phyloP scores from a whole-genome alignment of 2,797 vertebrate genomes.

The Anas acuta region DNA sequence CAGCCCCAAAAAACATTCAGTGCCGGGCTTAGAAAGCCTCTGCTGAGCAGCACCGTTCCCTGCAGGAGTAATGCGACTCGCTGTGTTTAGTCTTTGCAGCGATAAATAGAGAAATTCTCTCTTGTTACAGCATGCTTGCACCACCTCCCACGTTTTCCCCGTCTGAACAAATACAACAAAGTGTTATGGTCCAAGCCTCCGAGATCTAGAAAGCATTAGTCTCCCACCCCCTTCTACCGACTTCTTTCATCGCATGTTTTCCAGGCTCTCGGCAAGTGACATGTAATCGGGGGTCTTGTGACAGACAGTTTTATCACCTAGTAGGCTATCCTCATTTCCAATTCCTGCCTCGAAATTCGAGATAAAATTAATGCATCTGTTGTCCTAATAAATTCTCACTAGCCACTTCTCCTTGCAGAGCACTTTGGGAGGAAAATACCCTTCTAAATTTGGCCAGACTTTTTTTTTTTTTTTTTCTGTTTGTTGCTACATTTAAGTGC shows the following conservation, averaged over 20 bases:
- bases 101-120: slow-evolving; percentile 57
- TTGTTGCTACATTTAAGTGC: slow-evolving; percentile 42
- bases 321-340: slow-evolving; percentile 76
- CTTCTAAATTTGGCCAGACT: slow-evolving; percentile 66
- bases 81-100: slow-evolving; percentile 47
- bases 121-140: slow-evolving; percentile 53
- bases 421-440: slow-evolving; percentile 61
- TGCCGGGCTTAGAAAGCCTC: slow-evolving; percentile 10
- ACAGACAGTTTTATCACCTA: slow-evolving; percentile 79
- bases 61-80: slow-evolving; percentile 26
- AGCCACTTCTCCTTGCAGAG: slow-evolving; percentile 68
- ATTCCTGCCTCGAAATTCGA: slow-evolving; percentile 71
- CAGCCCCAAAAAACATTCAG: background rate
- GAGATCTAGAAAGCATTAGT: slow-evolving; percentile 47
- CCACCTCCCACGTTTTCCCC: slow-evolving; percentile 63
- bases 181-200: slow-evolving; percentile 51
- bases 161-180: slow-evolving; percentile 54
- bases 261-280: slow-evolving; percentile 66
- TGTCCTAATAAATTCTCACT: slow-evolving; percentile 73
- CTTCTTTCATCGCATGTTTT: slow-evolving; percentile 63
- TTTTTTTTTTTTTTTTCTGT: background rate
- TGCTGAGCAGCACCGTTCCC: background rate
- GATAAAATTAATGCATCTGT: slow-evolving; percentile 75
- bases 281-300: slow-evolving; percentile 70
- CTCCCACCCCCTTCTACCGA: slow-evolving; percentile 52